Conservation (phyloP, 2,888 invertebrate genomes). For the Polyommatus icarus region DNA sequence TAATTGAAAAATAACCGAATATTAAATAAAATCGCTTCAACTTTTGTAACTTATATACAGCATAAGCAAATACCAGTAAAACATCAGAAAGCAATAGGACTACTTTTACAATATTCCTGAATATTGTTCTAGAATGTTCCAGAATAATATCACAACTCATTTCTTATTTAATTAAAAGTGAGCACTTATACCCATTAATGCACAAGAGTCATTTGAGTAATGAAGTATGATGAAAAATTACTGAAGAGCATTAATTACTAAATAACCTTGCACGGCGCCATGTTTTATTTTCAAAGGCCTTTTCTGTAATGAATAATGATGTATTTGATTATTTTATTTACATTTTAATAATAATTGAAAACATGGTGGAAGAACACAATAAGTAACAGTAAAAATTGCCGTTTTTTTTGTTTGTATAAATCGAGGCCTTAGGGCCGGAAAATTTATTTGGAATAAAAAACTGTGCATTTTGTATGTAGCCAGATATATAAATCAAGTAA, state of each 20-base stretch:
- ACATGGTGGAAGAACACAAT: background rate
- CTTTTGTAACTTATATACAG: no score
- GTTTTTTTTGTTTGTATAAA: no score
- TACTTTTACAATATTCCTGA: no score
- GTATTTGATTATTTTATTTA: background rate
- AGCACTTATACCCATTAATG: background rate
- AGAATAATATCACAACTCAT: background rate
- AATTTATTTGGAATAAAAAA: no score
- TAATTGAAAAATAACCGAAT: no score
- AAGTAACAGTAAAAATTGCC: background rate
- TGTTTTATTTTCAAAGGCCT: background rate
- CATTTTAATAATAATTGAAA: background rate
- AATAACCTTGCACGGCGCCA: background rate
- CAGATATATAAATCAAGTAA: no score
- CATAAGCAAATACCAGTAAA: no score
- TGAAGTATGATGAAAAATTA: slow-evolving; percentile 15
- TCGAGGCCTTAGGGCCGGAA: no score
- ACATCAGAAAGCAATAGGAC: no score
- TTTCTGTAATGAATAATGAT: background rate
- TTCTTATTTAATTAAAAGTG: slow-evolving; percentile 10
- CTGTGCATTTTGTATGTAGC: no score
- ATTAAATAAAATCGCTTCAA: no score
- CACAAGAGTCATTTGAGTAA: slow-evolving; percentile 22
- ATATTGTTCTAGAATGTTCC: background rate
- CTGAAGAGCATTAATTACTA: background rate